Evolutionary conservation across 2,113 vertebrate genomes (phyloP).

Genomic region (Pionites leucogaster): DNA sequence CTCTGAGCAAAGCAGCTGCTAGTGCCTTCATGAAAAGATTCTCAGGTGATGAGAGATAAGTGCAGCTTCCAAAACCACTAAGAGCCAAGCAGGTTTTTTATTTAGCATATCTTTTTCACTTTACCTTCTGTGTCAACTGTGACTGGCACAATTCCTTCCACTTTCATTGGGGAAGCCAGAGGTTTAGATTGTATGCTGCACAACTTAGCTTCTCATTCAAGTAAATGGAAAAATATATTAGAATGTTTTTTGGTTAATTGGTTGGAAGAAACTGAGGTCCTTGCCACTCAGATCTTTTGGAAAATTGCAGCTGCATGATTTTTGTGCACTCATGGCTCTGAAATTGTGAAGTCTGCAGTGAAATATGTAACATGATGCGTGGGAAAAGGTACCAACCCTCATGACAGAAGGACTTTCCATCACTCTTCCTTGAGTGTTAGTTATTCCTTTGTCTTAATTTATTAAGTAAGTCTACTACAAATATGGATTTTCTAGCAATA

Average conservation of each 20-base stretch:
- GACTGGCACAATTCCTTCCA: not conserved
- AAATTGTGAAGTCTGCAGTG: slow-evolving; percentile 47
- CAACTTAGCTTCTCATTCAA: not conserved
- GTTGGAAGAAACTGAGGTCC: slow-evolving; percentile 26
- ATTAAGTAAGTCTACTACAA: not conserved
- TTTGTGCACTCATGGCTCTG: slow-evolving; percentile 48
- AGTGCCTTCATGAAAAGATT: not conserved
- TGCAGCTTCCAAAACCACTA: not conserved
- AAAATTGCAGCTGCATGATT: slow-evolving; percentile 41
- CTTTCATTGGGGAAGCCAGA: not conserved
- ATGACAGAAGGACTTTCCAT: slow-evolving; percentile 35
- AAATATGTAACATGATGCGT: not conserved
- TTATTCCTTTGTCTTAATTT: not conserved
- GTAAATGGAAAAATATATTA: not conserved
- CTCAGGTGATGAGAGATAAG: not conserved
- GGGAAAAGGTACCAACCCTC: slow-evolving; percentile 9
- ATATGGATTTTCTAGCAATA: not conserved
- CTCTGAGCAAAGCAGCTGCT: not conserved
- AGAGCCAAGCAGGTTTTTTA: not conserved
- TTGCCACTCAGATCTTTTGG: slow-evolving; percentile 43
- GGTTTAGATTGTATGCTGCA: not conserved
- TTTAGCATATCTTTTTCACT: not conserved
- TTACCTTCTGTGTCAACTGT: not conserved
- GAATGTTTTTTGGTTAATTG: slow-evolving; percentile 55
- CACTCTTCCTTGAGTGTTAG: slow-evolving; percentile 34